A percentile compares a stretch with the other conserved stretches of the same genome.
phyloP scores from a whole-genome alignment of 2,797 vertebrate genomes.

The Ambastaia sidthimunki region DNA sequence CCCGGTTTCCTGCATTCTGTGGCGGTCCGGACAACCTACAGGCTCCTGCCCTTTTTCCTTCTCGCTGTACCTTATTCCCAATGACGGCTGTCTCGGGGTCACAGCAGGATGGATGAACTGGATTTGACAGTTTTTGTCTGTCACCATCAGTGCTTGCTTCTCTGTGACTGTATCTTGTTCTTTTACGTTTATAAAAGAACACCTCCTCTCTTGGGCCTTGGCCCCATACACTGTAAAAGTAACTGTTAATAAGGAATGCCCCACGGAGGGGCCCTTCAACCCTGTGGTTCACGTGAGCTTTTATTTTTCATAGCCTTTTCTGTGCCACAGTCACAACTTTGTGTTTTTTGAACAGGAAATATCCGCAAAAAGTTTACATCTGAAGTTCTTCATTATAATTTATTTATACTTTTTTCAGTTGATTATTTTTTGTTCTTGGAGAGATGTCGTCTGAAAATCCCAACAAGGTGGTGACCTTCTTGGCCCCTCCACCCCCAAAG shows the following conservation, averaged over 20 bases:
- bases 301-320: conserved; percentile 18
- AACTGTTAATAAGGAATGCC: conserved; percentile 60
- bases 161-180: conserved; percentile 67
- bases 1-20: conserved; percentile 36
- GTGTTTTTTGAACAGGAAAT: conserved; percentile 34
- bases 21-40: conserved; percentile 44
- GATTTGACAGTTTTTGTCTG: conserved; percentile 63
- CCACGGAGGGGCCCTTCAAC: conserved; percentile 36
- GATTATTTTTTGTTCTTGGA: conserved; percentile 40
- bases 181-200: conserved; percentile 71
- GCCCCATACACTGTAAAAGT: conserved; percentile 59
- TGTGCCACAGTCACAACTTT: conserved; percentile 26
- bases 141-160: conserved; percentile 57
- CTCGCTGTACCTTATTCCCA: conserved; percentile 55
- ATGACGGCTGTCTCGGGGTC: conserved; percentile 56
- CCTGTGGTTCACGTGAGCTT: conserved; percentile 45
- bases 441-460: conserved; percentile 76
- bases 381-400: conserved; percentile 56
- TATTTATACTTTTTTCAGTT: conserved; percentile 54
- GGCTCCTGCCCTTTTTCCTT: conserved; percentile 36
- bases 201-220: conserved; percentile 61
- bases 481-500: conserved; percentile 80
- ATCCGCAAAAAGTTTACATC: conserved; percentile 51
- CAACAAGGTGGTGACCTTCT: conserved; percentile 72
- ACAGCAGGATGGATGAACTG: conserved; percentile 70